Evolutionary conservation across 1,140 invertebrate genomes (phyloP).

Genomic region (Arctopsyche grandis): DNA sequence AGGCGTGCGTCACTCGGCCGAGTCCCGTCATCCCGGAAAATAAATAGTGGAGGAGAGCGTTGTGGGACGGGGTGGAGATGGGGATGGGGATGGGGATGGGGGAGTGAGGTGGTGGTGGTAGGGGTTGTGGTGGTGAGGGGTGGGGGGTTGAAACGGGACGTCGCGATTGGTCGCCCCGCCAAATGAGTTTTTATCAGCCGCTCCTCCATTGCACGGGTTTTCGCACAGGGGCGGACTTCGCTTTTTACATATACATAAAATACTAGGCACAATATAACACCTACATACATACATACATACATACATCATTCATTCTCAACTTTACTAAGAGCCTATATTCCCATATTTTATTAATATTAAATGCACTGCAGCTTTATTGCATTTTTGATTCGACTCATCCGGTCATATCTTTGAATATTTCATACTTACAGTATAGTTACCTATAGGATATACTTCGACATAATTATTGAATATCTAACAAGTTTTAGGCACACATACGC

Average conservation of each 20-base stretch:
- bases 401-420: too few species aligned
- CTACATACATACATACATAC: too few species aligned
- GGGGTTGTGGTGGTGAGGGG: conserved; percentile 9
- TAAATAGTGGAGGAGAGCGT: conserved; percentile 8
- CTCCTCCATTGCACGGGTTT: conserved; percentile 54
- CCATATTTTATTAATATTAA: too few species aligned
- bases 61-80: neutral
- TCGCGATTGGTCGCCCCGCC: conserved; percentile 28
- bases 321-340: too few species aligned
- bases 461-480: too few species aligned
- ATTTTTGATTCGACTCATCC: too few species aligned
- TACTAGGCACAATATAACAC: neutral
- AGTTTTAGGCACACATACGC: too few species aligned
- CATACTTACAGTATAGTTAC: too few species aligned
- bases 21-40: conserved; percentile 23
- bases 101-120: neutral
- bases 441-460: too few species aligned
- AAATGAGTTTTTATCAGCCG: conserved; percentile 54
- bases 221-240: conserved; percentile 38
- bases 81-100: neutral
- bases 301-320: too few species aligned
- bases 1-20: neutral
- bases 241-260: too few species aligned
- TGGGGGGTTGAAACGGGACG: neutral
- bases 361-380: too few species aligned